Evolutionary conservation across 2,797 vertebrate species (phyloP).

Genomic region (Oreochromis grahami): DNA sequence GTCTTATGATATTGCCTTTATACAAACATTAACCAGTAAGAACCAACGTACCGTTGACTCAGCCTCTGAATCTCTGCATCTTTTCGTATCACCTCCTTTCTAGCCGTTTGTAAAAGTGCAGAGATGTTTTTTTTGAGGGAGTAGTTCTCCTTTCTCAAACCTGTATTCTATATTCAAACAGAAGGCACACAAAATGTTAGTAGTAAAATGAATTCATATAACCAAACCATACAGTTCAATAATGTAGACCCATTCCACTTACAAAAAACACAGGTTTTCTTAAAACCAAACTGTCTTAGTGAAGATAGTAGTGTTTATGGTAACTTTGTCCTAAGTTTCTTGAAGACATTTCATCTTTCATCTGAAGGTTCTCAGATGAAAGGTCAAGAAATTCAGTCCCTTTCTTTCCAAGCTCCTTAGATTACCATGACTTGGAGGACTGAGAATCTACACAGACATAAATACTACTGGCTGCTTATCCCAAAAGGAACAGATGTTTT

Average conservation of each 20-base stretch:
- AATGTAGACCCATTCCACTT: neutral
- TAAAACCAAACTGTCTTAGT: neutral
- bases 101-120: conserved; percentile 91
- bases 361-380: neutral
- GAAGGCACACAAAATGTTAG: neutral
- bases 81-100: conserved; percentile 91
- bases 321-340: neutral
- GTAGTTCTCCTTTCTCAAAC: conserved; percentile 86
- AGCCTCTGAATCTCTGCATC: conserved; percentile 91
- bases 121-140: conserved; percentile 96
- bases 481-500: neutral
- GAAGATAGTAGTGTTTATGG: neutral
- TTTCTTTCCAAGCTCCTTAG: neutral
- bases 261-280: neutral
- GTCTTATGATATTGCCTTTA: neutral
- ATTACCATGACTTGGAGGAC: neutral
- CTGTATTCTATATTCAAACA: conserved; percentile 77
- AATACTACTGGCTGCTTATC: neutral
- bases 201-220: neutral
- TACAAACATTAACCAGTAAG: neutral
- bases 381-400: neutral
- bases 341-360: neutral
- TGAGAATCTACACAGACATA: neutral
- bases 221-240: neutral
- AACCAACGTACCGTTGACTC: conserved; percentile 77